Evolutionary conservation across 2,888 invertebrate species (phyloP).

Genomic region (Troilus luridus): DNA sequence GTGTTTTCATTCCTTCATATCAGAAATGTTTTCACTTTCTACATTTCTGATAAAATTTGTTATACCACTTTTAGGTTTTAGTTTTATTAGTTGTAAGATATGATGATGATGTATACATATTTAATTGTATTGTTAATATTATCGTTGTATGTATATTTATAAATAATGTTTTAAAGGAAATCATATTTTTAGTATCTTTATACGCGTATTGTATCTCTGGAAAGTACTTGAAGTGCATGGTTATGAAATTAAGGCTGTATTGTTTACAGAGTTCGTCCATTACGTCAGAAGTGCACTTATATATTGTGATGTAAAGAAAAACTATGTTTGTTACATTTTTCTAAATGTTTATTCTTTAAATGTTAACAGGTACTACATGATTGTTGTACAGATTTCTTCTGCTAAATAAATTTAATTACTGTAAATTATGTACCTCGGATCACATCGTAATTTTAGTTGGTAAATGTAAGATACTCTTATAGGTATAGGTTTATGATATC

Average conservation of each 20-base stretch:
- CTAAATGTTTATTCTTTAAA: slow-evolving; percentile 57
- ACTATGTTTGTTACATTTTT: slow-evolving; percentile 53
- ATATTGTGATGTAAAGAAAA: slow-evolving; percentile 53
- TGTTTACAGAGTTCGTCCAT: slow-evolving; percentile 34
- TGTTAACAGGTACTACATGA: slow-evolving; percentile 55
- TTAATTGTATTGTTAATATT: slow-evolving; percentile 55
- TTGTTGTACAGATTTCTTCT: slow-evolving; percentile 50
- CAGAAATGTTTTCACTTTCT: background rate
- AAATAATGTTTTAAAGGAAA: slow-evolving; percentile 56
- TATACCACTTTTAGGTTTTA: slow-evolving; percentile 55
- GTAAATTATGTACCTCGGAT: slow-evolving; percentile 27
- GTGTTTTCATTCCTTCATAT: slow-evolving; percentile 45
- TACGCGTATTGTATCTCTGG: background rate
- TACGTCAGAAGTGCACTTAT: slow-evolving; percentile 55
- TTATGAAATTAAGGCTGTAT: slow-evolving; percentile 13
- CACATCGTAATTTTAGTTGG: slow-evolving; percentile 19
- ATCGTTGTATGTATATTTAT: slow-evolving; percentile 57
- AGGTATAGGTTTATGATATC: slow-evolving; percentile 1
- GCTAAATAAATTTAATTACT: slow-evolving; percentile 30
- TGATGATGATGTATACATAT: slow-evolving; percentile 42
- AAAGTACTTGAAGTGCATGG: background rate
- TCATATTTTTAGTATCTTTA: slow-evolving; percentile 44
- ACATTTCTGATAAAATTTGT: slow-evolving; percentile 48
- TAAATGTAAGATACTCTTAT: slow-evolving; percentile 31
- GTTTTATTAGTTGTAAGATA: slow-evolving; percentile 53